Conservation (phyloP, 1,140 invertebrate species). For the Drosophila rhopaloa region DNA sequence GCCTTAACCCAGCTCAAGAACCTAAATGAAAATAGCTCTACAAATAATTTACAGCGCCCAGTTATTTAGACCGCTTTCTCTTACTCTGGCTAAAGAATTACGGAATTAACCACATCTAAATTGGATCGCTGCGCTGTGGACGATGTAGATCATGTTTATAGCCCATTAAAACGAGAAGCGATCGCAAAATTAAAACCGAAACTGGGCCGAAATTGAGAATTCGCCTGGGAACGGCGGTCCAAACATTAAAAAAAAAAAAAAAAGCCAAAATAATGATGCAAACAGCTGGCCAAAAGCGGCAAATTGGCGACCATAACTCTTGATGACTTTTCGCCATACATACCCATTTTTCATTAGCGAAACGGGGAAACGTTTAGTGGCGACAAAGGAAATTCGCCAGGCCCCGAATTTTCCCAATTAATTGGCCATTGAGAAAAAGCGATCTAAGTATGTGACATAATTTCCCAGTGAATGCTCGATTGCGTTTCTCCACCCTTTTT, state of each 20-base stretch:
- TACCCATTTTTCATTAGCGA: conserved; percentile 11
- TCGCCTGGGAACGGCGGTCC: conserved; percentile 8
- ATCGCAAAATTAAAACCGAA: conserved; percentile 28
- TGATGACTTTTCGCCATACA: conserved; percentile 60
- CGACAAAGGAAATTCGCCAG: conserved; percentile 4
- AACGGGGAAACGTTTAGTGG: not conserved
- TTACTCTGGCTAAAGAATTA: not conserved
- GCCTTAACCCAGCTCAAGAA: too few species aligned
- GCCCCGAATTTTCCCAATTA: conserved; percentile 58
- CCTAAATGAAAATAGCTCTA: not conserved
- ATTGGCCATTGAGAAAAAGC: conserved; percentile 37
- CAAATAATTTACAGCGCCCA: conserved; percentile 8
- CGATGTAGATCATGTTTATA: conserved; percentile 39
- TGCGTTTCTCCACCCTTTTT: conserved; percentile 19
- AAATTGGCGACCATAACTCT: conserved; percentile 47
- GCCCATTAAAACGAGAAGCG: conserved; percentile 28
- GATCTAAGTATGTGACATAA: conserved; percentile 62
- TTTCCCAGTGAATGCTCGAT: conserved; percentile 34
- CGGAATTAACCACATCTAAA: conserved; percentile 45
- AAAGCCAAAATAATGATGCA: conserved; percentile 1
- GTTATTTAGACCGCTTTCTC: conserved; percentile 3
- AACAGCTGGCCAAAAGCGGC: conserved; percentile 32
- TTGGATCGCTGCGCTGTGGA: conserved; percentile 48
- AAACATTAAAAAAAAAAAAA: conserved; percentile 1
- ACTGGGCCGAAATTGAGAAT: conserved; percentile 5